A percentile compares a stretch with the other conserved stretches of the same genome.
These are phyloP conservation scores for Mayetiola destructor DNA, from an alignment of 2,888 invertebrate genomes.

Conservation along the genomic window DNA sequence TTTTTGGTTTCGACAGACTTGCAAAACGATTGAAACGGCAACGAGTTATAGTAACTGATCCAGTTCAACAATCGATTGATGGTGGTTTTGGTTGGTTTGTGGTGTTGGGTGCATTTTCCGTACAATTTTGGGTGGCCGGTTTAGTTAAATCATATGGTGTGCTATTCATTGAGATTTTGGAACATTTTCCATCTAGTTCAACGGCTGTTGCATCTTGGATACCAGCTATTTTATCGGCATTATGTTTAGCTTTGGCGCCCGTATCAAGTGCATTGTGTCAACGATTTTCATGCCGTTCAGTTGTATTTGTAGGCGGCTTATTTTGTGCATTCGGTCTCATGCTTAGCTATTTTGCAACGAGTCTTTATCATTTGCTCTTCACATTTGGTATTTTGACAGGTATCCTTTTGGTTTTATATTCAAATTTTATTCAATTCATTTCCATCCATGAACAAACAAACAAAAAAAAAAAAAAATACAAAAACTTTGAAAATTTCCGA, in stretches of 20 bases:
- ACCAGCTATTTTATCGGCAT: slow-evolving; percentile 59
- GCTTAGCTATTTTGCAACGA: slow-evolving; percentile 53
- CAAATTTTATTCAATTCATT: neutral
- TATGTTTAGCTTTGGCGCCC: slow-evolving; percentile 62
- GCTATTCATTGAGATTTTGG: slow-evolving; percentile 65
- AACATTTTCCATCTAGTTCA: slow-evolving; percentile 59
- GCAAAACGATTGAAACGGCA: slow-evolving; percentile 15
- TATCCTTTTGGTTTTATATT: slow-evolving; percentile 23
- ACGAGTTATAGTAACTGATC: slow-evolving; percentile 3
- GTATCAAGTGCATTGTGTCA: slow-evolving; percentile 60
- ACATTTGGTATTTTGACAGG: slow-evolving; percentile 60
- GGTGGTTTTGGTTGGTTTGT: slow-evolving; percentile 66
- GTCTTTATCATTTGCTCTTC: slow-evolving; percentile 50
- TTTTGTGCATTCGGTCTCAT: slow-evolving; percentile 56
- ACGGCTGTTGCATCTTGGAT: slow-evolving; percentile 67
- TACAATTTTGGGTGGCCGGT: slow-evolving; percentile 69
- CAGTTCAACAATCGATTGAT: slow-evolving; percentile 41
- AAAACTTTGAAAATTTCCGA: neutral
- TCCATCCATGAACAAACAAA: too few species aligned
- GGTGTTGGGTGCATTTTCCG: slow-evolving; percentile 61
- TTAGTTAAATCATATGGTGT: slow-evolving; percentile 69
- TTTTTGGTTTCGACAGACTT: neutral
- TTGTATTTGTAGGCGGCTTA: slow-evolving; percentile 56
- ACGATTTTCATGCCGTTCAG: slow-evolving; percentile 50
- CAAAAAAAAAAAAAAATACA: too few species aligned